Evolutionary conservation across 2,113 vertebrate genomes (phyloP).

Genomic region (Tursiops truncatus): DNA sequence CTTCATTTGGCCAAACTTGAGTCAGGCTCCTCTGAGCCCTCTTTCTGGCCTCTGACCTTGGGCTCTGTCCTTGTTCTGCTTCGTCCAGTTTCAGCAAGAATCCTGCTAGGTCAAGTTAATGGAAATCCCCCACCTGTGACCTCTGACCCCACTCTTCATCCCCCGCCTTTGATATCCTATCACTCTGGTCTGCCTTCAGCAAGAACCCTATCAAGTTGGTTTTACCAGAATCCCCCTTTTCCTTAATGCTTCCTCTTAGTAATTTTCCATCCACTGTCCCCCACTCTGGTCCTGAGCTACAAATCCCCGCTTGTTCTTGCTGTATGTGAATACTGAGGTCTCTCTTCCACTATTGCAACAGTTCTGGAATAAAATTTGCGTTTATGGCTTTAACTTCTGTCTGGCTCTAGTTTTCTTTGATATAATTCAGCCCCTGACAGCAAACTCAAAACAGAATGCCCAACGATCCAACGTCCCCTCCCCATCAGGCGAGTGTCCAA

Average conservation of each 20-base stretch:
- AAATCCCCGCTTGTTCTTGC: background rate
- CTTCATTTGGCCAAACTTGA: background rate
- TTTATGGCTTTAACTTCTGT: background rate
- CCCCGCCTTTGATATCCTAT: background rate
- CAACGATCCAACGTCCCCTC: background rate
- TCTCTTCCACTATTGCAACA: background rate
- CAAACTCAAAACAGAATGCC: background rate
- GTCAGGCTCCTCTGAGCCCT: background rate
- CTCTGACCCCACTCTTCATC: no score
- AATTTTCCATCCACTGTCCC: background rate
- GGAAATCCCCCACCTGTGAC: background rate
- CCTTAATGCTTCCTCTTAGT: background rate
- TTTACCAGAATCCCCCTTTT: background rate
- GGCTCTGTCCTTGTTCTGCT: background rate
- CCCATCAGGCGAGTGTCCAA: background rate
- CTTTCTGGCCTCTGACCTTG: background rate
- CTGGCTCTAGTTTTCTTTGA: background rate
- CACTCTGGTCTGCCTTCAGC: background rate
- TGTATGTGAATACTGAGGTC: background rate
- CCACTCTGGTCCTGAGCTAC: background rate
- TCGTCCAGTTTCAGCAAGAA: background rate
- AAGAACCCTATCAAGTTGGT: background rate
- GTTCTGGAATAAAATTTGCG: background rate
- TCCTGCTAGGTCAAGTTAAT: background rate
- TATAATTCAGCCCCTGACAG: background rate